Conservation (phyloP, 2,113 vertebrate species). For the Actinemys pallida region DNA sequence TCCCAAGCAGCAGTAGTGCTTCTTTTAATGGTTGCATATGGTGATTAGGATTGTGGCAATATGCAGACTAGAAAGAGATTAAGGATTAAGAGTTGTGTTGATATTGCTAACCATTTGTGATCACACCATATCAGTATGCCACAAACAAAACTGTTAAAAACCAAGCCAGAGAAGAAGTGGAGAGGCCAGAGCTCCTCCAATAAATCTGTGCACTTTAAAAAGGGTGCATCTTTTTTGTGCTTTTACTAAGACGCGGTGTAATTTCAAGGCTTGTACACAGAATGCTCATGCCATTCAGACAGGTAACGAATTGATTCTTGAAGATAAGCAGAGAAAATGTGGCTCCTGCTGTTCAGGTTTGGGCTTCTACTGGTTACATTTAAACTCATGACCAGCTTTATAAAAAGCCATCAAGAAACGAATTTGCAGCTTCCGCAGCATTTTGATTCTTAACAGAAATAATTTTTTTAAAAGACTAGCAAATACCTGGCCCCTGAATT, state of each 20-base stretch:
- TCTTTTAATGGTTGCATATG: constrained; percentile 45
- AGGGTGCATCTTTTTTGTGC: background rate
- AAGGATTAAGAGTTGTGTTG: background rate
- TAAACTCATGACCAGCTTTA: background rate
- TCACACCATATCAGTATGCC: constrained; percentile 3
- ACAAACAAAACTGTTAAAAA: background rate
- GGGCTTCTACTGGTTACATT: background rate
- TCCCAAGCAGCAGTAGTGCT: background rate
- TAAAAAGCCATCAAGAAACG: background rate
- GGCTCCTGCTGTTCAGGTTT: background rate
- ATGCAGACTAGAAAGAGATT: background rate
- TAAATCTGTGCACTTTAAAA: background rate
- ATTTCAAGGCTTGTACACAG: background rate
- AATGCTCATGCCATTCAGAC: background rate
- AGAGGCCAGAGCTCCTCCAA: background rate
- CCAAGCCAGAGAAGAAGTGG: background rate
- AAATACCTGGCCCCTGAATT: background rate
- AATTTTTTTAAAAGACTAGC: background rate
- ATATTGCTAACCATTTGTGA: background rate
- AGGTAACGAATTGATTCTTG: background rate
- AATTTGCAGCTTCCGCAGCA: background rate
- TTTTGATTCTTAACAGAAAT: background rate
- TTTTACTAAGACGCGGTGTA: background rate
- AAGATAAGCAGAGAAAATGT: background rate
- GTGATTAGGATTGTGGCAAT: background rate